Conservation (phyloP, 2,888 invertebrate genomes). For the Didymodactylos carnosus region DNA sequence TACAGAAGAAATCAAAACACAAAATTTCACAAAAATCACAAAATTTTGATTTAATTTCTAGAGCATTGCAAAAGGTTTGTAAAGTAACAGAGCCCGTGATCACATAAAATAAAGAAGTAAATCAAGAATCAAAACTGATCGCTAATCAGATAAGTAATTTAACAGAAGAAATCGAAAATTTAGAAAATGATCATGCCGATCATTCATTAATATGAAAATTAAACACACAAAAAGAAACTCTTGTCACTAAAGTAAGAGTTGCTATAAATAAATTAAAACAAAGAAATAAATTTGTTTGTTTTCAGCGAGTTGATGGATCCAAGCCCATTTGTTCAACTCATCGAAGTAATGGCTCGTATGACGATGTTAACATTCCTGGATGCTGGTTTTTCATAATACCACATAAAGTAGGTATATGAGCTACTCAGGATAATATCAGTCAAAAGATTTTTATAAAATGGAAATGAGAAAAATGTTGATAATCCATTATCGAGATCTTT, state of each 20-base stretch:
- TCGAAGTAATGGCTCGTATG: slow-evolving; percentile 23
- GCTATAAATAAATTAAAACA: too few species aligned
- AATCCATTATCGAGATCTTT: slow-evolving; percentile 85
- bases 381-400: slow-evolving; percentile 57
- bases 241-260: too few species aligned
- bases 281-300: too few species aligned
- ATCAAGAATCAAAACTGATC: not conserved
- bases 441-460: slow-evolving; percentile 47
- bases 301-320: too few species aligned
- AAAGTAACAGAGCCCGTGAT: not conserved
- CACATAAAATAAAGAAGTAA: not conserved
- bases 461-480: slow-evolving; percentile 56
- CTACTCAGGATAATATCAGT: too few species aligned
- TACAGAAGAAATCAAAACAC: too few species aligned
- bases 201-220: too few species aligned
- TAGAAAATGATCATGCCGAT: too few species aligned
- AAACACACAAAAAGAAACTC: too few species aligned
- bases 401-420: too few species aligned
- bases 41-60: not conserved
- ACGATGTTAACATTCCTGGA: slow-evolving; percentile 44
- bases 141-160: not conserved
- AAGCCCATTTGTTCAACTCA: slow-evolving; percentile 16
- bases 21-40: too few species aligned
- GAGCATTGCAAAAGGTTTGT: not conserved
- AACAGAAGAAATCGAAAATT: too few species aligned